phyloP scores from a whole-genome alignment of 2,797 vertebrate species.

The Enteromius anoplus region DNA sequence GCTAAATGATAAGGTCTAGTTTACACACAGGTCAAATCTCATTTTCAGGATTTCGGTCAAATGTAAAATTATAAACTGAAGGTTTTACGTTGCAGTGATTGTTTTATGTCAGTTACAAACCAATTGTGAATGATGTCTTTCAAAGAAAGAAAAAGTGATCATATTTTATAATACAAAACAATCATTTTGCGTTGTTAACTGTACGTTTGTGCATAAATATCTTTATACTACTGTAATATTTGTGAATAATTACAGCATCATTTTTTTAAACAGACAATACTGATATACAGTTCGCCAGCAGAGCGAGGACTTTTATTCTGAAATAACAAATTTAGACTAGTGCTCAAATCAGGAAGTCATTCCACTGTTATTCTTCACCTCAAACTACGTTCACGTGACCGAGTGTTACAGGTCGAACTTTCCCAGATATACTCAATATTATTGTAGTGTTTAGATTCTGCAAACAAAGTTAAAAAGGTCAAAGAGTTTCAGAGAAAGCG shows the following conservation, averaged over 20 bases:
- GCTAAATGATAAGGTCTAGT: too few relatives aligned
- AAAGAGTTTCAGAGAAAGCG: background rate
- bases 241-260: background rate
- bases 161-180: background rate
- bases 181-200: background rate
- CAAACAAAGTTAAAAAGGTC: background rate
- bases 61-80: too few relatives aligned
- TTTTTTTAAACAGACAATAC: background rate
- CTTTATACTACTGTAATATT: background rate
- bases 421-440: background rate
- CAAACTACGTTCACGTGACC: background rate
- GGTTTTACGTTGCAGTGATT: background rate
- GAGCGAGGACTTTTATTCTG: conserved; percentile 33
- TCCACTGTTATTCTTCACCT: background rate
- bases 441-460: background rate
- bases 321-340: background rate
- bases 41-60: too few relatives aligned
- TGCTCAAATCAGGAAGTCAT: conserved; percentile 9
- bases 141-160: background rate
- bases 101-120: background rate
- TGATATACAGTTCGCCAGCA: background rate
- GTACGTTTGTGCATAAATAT: background rate
- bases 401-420: background rate
- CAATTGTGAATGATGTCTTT: background rate
- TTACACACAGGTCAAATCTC: too few relatives aligned